Conservation (phyloP, 2,797 vertebrate species). For the Argentina silus region DNA sequence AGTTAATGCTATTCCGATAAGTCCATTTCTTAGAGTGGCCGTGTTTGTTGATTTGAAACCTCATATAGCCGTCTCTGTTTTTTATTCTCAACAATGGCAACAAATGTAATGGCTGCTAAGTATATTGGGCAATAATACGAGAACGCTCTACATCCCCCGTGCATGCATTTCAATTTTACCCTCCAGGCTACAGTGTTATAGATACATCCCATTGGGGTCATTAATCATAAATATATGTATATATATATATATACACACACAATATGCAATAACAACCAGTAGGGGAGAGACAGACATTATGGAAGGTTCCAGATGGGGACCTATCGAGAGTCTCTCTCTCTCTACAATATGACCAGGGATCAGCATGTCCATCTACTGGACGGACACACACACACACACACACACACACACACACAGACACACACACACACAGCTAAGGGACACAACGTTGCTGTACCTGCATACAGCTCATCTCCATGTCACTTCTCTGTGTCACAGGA, state of each 20-base stretch:
- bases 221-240: constrained; percentile 68
- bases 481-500: too few relatives aligned
- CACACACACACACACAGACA: constrained; percentile 17
- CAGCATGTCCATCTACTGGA: constrained; percentile 45
- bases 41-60: constrained; percentile 71
- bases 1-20: constrained; percentile 77
- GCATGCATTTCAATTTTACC: constrained; percentile 76
- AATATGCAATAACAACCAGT: constrained; percentile 64
- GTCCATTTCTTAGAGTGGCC: constrained; percentile 75
- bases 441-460: too few relatives aligned
- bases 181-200: constrained; percentile 70
- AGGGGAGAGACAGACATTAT: constrained; percentile 45
- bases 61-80: constrained; percentile 60
- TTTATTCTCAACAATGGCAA: constrained; percentile 70
- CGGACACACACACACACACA: constrained; percentile 41
- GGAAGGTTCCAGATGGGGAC: constrained; percentile 51
- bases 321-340: constrained; percentile 9
- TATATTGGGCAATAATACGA: constrained; percentile 77
- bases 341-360: constrained; percentile 23
- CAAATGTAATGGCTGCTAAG: constrained; percentile 77
- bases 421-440: constrained; percentile 13
- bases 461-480: too few relatives aligned
- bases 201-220: constrained; percentile 64
- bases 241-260: constrained; percentile 30
- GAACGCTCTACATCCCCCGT: constrained; percentile 69